Conservation (phyloP, 2,113 vertebrate genomes). For the Isurus oxyrinchus region DNA sequence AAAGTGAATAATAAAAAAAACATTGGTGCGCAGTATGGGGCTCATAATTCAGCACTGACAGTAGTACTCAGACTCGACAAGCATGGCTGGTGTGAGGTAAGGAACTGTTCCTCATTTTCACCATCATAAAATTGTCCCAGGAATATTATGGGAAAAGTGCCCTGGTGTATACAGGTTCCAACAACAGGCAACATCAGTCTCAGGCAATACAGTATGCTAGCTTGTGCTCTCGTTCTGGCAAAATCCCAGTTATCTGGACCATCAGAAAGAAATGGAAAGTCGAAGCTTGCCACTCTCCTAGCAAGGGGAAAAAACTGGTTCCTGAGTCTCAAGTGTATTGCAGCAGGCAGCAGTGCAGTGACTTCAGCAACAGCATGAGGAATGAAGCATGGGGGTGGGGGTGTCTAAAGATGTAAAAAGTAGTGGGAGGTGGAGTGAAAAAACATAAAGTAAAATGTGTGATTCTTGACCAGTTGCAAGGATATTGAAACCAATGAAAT, state of each 20-base stretch:
- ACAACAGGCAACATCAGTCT: not conserved
- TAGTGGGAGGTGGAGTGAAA: not conserved
- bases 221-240: not conserved
- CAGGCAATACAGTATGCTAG: not conserved
- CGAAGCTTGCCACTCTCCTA: not conserved
- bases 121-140: not conserved
- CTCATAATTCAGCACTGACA: not conserved
- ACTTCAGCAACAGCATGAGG: not conserved
- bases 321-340: too few relatives aligned
- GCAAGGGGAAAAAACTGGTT: not conserved
- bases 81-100: not conserved
- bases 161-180: not conserved
- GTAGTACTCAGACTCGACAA: not conserved
- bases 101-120: not conserved
- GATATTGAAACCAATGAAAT: not conserved
- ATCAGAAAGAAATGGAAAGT: not conserved
- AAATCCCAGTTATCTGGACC: not conserved
- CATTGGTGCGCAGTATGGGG: not conserved
- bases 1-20: too few relatives aligned
- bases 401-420: not conserved
- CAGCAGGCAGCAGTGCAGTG: not conserved
- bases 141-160: not conserved
- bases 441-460: not conserved
- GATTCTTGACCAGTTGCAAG: not conserved
- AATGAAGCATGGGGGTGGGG: not conserved